Evolutionary conservation across 2,797 vertebrate species (phyloP).

Genomic region (Prionace glauca): DNA sequence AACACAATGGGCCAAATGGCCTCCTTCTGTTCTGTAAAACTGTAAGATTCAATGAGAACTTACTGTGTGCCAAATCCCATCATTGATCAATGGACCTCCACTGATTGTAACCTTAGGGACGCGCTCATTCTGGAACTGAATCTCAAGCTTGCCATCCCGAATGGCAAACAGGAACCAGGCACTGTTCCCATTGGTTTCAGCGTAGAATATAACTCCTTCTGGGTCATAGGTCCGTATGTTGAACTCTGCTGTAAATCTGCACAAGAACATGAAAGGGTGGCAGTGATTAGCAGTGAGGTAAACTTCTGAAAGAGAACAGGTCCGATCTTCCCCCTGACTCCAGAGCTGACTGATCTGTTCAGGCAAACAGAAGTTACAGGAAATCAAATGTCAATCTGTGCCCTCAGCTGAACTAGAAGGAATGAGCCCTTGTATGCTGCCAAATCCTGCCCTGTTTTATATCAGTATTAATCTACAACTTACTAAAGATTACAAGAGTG

Average conservation of each 20-base stretch:
- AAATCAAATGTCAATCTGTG: too few relatives aligned
- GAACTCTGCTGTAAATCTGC: slow-evolving; percentile 88
- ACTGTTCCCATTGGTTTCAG: slow-evolving; percentile 80
- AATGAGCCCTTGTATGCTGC: too few relatives aligned
- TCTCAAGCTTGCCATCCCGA: slow-evolving; percentile 79
- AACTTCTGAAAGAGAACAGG: slow-evolving; percentile 39
- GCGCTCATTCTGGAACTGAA: slow-evolving; percentile 78
- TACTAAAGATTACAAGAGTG: too few relatives aligned
- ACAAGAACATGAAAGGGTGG: slow-evolving; percentile 48
- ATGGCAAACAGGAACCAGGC: slow-evolving; percentile 86
- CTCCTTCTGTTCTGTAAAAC: neutral
- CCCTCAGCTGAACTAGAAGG: too few relatives aligned
- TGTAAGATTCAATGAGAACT: slow-evolving; percentile 41
- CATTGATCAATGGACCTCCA: slow-evolving; percentile 71
- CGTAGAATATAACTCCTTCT: slow-evolving; percentile 93
- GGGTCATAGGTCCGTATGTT: slow-evolving; percentile 89
- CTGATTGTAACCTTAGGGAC: slow-evolving; percentile 86
- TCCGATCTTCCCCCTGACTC: neutral
- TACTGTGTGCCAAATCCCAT: slow-evolving; percentile 90
- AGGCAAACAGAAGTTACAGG: too few relatives aligned
- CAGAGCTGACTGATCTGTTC: neutral
- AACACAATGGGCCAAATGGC: neutral
- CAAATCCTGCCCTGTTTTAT: too few relatives aligned
- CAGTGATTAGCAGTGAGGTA: slow-evolving; percentile 50
- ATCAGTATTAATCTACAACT: too few relatives aligned